Conservation (phyloP, 92 coral and sea anemone species). For the Scolanthus callimorphus region DNA sequence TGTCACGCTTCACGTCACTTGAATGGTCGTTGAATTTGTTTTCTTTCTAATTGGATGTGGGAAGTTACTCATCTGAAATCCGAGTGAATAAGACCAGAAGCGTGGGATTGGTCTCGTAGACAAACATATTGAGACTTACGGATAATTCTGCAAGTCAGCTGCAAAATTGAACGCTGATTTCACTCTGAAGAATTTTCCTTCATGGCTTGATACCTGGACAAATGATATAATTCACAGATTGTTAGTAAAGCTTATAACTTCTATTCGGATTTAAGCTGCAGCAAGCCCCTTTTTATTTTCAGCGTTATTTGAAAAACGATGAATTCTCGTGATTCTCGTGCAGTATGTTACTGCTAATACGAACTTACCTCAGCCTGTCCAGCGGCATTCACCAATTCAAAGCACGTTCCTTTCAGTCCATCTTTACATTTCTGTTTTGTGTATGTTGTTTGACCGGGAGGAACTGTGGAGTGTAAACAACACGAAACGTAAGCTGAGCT, state of each 20-base stretch:
- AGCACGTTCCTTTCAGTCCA: slow-evolving; percentile 96
- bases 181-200: slow-evolving; percentile 94
- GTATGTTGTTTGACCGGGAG: slow-evolving; percentile 96
- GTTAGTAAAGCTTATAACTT: neutral
- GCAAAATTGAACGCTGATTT: slow-evolving; percentile 97
- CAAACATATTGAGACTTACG: too few species aligned
- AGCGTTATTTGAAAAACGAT: too few species aligned
- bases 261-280: too few species aligned
- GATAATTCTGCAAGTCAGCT: slow-evolving; percentile 95
- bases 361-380: slow-evolving; percentile 91
- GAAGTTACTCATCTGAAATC: too few species aligned
- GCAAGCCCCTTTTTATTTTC: too few species aligned
- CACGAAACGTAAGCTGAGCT: too few species aligned
- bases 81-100: too few species aligned
- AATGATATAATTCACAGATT: slow-evolving; percentile 1
- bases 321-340: too few species aligned
- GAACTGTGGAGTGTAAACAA: slow-evolving; percentile 76
- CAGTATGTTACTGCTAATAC: neutral
- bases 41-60: too few species aligned
- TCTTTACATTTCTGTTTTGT: slow-evolving; percentile 98
- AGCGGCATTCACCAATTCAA: slow-evolving; percentile 97
- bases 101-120: too few species aligned
- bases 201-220: slow-evolving; percentile 93
- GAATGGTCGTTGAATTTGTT: too few species aligned
- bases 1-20: too few species aligned